These are phyloP conservation scores for Acanthopagrus latus DNA, from an alignment of 2,797 vertebrate species.

Conservation along the genomic window DNA sequence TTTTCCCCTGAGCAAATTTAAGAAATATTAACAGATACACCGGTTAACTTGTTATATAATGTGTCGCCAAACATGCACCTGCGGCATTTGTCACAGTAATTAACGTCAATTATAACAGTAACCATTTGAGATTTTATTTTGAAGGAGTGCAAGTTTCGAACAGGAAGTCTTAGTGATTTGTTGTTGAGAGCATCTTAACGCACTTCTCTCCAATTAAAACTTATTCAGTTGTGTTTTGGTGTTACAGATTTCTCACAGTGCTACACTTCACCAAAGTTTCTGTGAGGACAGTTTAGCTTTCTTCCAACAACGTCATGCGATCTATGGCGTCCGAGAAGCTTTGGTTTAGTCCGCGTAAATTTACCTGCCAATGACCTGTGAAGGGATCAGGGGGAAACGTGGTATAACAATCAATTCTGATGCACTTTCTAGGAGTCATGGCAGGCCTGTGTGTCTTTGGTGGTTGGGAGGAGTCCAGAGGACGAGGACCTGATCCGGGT, in stretches of 20 bases:
- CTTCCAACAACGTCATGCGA: neutral
- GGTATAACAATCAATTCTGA: neutral
- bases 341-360: neutral
- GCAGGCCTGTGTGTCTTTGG: conserved; percentile 85
- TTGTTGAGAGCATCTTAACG: neutral
- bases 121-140: neutral
- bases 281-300: neutral
- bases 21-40: neutral
- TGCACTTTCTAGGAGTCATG: conserved; percentile 85
- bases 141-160: neutral
- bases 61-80: neutral
- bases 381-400: too few relatives aligned
- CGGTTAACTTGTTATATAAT: neutral
- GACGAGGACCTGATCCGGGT: conserved; percentile 85
- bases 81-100: neutral
- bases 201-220: neutral
- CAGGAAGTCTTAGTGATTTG: neutral
- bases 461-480: conserved; percentile 82
- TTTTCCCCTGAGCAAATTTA: neutral
- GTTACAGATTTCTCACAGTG: neutral
- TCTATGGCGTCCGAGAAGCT: neutral
- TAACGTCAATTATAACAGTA: neutral
- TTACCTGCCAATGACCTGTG: neutral
- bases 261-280: too few relatives aligned
- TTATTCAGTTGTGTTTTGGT: accelerated